These are phyloP conservation scores for Apistogramma diplotaenia DNA, from an alignment of 2,113 vertebrate species.

Conservation along the genomic window DNA sequence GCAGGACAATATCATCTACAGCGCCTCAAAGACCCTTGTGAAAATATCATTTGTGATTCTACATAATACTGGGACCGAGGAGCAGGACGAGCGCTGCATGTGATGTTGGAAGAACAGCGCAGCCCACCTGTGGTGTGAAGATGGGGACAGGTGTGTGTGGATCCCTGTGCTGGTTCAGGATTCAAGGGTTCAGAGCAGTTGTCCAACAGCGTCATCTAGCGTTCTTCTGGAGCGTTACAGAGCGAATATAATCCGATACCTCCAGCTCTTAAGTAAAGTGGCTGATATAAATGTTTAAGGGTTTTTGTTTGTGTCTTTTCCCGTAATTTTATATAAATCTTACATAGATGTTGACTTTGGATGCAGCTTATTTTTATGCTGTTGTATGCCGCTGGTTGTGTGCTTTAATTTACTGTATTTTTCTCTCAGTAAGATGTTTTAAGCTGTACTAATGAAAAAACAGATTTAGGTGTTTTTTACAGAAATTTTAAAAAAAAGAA, in stretches of 20 bases:
- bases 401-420: too few species aligned
- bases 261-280: neutral
- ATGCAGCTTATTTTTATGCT: neutral
- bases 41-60: neutral
- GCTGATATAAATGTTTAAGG: neutral
- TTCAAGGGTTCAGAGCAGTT: neutral
- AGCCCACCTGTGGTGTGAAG: neutral
- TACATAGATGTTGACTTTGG: neutral
- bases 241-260: neutral
- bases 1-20: too few species aligned
- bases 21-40: too few species aligned
- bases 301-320: neutral
- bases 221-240: neutral
- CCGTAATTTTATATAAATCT: neutral
- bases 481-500: neutral
- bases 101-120: neutral
- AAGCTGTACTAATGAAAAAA: neutral
- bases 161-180: neutral
- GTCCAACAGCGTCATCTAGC: conserved; percentile 20
- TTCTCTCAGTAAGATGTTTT: neutral
- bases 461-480: neutral
- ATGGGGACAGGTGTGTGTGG: neutral
- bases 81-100: neutral
- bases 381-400: neutral
- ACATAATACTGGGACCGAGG: neutral